Base-by-base conservation (phyloP, 2,888 invertebrate species). In the Ctena decussata region DNA sequence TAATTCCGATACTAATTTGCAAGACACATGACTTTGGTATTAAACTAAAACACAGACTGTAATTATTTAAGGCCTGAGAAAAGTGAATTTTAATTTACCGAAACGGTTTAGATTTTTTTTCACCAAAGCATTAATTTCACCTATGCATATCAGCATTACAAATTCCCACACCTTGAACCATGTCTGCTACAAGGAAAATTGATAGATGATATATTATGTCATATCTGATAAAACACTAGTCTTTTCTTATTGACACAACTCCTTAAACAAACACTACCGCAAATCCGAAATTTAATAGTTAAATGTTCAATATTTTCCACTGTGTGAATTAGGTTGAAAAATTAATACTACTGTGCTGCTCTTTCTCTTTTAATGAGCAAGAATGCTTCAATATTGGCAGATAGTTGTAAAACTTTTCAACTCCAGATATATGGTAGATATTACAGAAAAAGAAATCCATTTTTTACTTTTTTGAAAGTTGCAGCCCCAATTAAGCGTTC, bases 221-320 rank as follows among this genome's bases (percentile, higher is more conserved):
- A 65, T n/a, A n/a, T 65, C 65, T 65, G 65, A 65, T 65, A 65
- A 57, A 65, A 65, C 65, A 65, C n/a, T 65, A 65, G 30, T 30
- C 30, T 65, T 65, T 65, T 65, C 65, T 65, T 65, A 24, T 65
- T 65, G 32, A 65, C 65, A 65, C 18, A 65, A 35, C 35, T 65
- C 65, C 65, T 35, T 65, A 65, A 65, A 65, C 24, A 65, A 65
- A 65, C 30, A 65, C 65, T 8, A 1, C 30, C 35, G 35, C 27
- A 65, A 65, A 65, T 65, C 35, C 21, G 65, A 65, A 65, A 65
- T 35, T 65, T 65, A 65, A 65, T 65, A 65, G 65, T 65, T 3
- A 35, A 65, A 35, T 65, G 65, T 65, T 65, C 65, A 35, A 65
- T 65, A 65, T 18, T 35, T 65, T 65, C 65, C 21, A 65, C 35